phyloP scores from a whole-genome alignment of 1,140 invertebrate genomes.

The Leptinotarsa texana region DNA sequence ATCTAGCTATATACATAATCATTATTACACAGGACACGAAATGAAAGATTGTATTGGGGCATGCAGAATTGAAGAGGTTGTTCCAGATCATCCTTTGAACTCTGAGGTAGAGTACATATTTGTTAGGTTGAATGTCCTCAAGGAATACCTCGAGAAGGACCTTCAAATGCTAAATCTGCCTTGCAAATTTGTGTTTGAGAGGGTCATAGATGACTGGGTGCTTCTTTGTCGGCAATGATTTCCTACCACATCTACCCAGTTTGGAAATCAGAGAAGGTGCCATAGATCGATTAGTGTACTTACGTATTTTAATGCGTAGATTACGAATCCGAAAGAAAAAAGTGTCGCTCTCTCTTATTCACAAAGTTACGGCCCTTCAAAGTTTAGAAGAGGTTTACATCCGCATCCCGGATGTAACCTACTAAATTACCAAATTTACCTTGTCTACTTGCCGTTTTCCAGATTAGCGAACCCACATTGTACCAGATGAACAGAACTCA shows the following conservation, averaged over 20 bases:
- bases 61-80: constrained; percentile 34
- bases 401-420: no score
- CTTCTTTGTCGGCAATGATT: constrained; percentile 99
- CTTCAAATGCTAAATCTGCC: constrained; percentile 91
- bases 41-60: constrained; percentile 91
- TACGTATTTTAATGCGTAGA: no score
- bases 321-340: no score
- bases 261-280: constrained; percentile 98
- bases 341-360: no score
- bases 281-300: constrained; percentile 85
- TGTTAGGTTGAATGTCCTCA: constrained; percentile 86
- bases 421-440: no score
- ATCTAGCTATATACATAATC: no score
- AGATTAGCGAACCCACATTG: no score
- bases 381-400: no score
- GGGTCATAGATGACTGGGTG: constrained; percentile 98
- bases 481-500: no score
- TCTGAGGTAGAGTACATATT: constrained; percentile 85
- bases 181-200: constrained; percentile 87
- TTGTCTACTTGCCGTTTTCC: no score
- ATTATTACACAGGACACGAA: constrained; percentile 76
- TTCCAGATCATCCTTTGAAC: constrained; percentile 55
- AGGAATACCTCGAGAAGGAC: constrained; percentile 94
- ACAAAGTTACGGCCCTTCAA: no score
- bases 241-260: constrained; percentile 96